phyloP scores from a whole-genome alignment of 2,113 vertebrate species.

The Actinemys pallida region DNA sequence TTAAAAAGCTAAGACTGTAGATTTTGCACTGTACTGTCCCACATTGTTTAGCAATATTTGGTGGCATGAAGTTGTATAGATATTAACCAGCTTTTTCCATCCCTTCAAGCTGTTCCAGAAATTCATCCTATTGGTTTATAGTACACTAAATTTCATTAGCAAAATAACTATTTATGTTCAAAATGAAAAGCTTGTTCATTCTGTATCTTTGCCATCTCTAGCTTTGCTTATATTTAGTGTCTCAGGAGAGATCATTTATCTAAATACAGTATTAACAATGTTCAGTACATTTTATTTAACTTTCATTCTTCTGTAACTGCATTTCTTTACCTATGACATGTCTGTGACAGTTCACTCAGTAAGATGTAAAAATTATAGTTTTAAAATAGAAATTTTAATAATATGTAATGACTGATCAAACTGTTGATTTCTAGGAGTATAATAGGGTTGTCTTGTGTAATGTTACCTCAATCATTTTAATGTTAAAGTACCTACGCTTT shows the following conservation, averaged over 20 bases:
- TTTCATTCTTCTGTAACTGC: not conserved
- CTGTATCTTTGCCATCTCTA: not conserved
- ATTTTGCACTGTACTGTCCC: not conserved
- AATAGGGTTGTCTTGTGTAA: not conserved
- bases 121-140: too few relatives aligned
- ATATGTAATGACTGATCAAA: not conserved
- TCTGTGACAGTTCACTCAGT: not conserved
- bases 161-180: fast-evolving
- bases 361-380: not conserved
- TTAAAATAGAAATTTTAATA: not conserved
- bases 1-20: not conserved
- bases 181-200: not conserved
- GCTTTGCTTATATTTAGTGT: not conserved
- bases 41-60: not conserved
- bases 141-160: fast-evolving
- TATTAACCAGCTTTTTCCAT: not conserved
- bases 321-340: not conserved
- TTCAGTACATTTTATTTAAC: not conserved
- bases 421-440: not conserved
- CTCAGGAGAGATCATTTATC: not conserved
- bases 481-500: not conserved
- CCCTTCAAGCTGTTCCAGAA: fast-evolving
- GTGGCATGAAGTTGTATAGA: not conserved
- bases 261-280: not conserved
- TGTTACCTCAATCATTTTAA: not conserved